A percentile compares a stretch with the other conserved stretches of the same genome.
Evolutionary conservation across 2,888 invertebrate species (phyloP).

Genomic region (Tinea semifulvella): DNA sequence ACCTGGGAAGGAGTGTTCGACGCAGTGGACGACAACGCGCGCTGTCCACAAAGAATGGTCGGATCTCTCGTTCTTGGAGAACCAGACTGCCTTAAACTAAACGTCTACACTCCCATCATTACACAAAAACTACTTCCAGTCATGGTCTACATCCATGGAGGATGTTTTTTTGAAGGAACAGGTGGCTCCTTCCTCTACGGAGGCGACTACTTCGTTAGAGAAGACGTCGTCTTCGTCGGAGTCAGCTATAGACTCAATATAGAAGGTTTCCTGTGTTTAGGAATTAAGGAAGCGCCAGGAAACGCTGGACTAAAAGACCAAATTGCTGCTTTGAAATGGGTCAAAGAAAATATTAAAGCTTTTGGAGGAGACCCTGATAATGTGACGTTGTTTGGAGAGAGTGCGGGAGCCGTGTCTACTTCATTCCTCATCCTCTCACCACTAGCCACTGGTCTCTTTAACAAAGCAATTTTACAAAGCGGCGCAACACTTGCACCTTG

Average conservation of each 20-base stretch:
- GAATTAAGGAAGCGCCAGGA: slow-evolving; percentile 70
- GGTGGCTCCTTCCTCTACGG: slow-evolving; percentile 68
- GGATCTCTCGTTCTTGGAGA: slow-evolving; percentile 36
- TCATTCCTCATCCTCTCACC: slow-evolving; percentile 44
- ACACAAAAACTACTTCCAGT: slow-evolving; percentile 51
- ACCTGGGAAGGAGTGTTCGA: slow-evolving; percentile 48
- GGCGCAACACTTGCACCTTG: slow-evolving; percentile 49
- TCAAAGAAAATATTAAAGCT: slow-evolving; percentile 41
- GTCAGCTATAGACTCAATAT: slow-evolving; percentile 68
- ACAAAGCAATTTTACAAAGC: slow-evolving; percentile 50
- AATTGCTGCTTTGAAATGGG: slow-evolving; percentile 50
- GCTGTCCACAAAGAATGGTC: slow-evolving; percentile 44
- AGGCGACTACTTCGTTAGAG: slow-evolving; percentile 66
- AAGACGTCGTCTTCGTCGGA: slow-evolving; percentile 67
- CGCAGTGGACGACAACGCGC: slow-evolving; percentile 44
- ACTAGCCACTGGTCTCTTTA: slow-evolving; percentile 45
- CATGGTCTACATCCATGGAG: slow-evolving; percentile 73
- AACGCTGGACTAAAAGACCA: slow-evolving; percentile 70
- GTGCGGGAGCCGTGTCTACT: slow-evolving; percentile 52
- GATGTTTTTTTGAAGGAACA: slow-evolving; percentile 68
- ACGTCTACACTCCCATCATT: slow-evolving; percentile 40
- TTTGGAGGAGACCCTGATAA: slow-evolving; percentile 52
- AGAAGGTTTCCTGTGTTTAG: slow-evolving; percentile 70
- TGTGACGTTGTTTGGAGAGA: slow-evolving; percentile 54
- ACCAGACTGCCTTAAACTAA: slow-evolving; percentile 47